These are phyloP conservation scores for Clanis bilineata DNA, from an alignment of 2,888 invertebrate species.

Conservation along the genomic window DNA sequence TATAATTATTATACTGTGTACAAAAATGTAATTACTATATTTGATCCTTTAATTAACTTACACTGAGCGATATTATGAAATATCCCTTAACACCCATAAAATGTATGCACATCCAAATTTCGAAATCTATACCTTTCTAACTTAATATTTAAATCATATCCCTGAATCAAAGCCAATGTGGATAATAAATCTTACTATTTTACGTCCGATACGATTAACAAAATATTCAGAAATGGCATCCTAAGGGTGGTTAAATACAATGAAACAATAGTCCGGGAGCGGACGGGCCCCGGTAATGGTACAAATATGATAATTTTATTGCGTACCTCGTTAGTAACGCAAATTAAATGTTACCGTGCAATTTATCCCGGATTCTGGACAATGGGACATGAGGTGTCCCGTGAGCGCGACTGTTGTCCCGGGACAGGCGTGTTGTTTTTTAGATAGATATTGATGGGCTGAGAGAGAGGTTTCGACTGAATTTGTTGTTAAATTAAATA, in stretches of 20 bases:
- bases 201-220: background rate
- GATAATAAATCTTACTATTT: background rate
- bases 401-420: background rate
- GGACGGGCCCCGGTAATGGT: background rate
- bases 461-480: too few species aligned
- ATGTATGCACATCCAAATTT: too few species aligned
- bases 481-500: too few species aligned
- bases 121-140: too few species aligned
- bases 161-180: background rate
- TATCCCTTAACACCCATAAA: too few species aligned
- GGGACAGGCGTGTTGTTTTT: background rate
- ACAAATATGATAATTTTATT: constrained; percentile 35
- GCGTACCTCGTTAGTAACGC: constrained; percentile 21
- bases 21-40: too few species aligned
- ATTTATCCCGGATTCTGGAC: constrained; percentile 16
- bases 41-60: too few species aligned
- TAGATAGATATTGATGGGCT: background rate
- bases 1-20: too few species aligned
- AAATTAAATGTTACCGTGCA: constrained; percentile 19
- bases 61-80: too few species aligned
- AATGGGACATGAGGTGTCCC: constrained; percentile 3
- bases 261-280: constrained; percentile 13
- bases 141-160: too few species aligned
- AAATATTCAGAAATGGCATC: background rate
- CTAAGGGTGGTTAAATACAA: constrained; percentile 1